These are phyloP conservation scores for Protaetia brevitarsis DNA, from an alignment of 1,140 invertebrate genomes.

Conservation along the genomic window DNA sequence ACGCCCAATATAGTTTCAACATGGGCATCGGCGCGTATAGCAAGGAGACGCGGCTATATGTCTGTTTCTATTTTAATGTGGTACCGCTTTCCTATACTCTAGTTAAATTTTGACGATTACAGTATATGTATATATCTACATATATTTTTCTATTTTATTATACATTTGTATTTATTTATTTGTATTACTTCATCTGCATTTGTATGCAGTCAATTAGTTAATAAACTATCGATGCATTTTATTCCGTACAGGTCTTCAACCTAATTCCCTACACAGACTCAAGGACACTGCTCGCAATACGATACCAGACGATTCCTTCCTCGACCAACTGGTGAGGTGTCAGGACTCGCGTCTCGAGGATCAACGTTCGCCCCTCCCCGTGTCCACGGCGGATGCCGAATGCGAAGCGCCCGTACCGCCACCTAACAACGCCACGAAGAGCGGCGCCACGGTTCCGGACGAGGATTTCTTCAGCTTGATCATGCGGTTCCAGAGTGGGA, in stretches of 20 bases:
- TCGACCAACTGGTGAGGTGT: conserved; percentile 92
- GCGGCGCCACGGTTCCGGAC: conserved; percentile 83
- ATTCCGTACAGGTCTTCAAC: conserved; percentile 38
- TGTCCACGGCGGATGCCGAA: conserved; percentile 52
- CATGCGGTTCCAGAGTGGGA: conserved; percentile 86
- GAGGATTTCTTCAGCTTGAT: conserved; percentile 96
- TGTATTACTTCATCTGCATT: too few species aligned
- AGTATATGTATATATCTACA: too few species aligned
- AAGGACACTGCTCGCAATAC: conserved; percentile 52
- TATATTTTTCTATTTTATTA: too few species aligned
- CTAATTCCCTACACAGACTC: conserved; percentile 41
- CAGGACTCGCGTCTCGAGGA: conserved; percentile 91
- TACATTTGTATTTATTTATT: too few species aligned
- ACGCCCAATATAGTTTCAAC: too few species aligned
- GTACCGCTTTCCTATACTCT: too few species aligned
- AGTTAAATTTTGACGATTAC: too few species aligned
- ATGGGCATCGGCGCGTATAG: too few species aligned
- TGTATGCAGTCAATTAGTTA: too few species aligned
- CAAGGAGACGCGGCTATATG: too few species aligned
- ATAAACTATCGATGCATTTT: conserved; percentile 3
- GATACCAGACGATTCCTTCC: conserved; percentile 85
- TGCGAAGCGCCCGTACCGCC: conserved; percentile 44
- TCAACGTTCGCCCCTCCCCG: conserved; percentile 79
- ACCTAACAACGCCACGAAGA: conserved; percentile 44
- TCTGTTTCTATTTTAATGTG: too few species aligned